These are phyloP conservation scores for Paramormyrops hopkinsi DNA, from an alignment of 2,797 vertebrate species.

Conservation along the genomic window DNA sequence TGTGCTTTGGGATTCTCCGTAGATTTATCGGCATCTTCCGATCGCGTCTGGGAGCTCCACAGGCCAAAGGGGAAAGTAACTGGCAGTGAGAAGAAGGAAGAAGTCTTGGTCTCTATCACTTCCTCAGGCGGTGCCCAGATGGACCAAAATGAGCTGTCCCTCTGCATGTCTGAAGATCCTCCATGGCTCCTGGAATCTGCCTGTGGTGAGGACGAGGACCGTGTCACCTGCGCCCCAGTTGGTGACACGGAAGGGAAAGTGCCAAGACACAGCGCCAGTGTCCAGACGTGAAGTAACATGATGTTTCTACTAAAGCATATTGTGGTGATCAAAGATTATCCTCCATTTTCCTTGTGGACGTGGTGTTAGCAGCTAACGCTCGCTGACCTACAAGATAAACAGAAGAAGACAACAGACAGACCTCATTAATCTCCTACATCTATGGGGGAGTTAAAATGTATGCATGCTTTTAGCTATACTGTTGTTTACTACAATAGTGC, in stretches of 20 bases:
- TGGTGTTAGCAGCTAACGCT: background rate
- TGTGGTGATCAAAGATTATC: slow-evolving; percentile 14
- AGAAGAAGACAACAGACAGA: background rate
- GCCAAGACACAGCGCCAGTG: slow-evolving; percentile 36
- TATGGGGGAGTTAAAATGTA: background rate
- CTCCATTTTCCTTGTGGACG: slow-evolving; percentile 7
- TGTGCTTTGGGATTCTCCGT: slow-evolving; percentile 28
- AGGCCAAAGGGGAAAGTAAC: slow-evolving; percentile 28
- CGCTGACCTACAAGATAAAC: slow-evolving; percentile 12
- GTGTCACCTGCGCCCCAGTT: slow-evolving; percentile 28
- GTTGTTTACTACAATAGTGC: background rate
- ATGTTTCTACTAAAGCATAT: slow-evolving; percentile 20
- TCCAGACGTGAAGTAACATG: slow-evolving; percentile 34
- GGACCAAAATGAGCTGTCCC: slow-evolving; percentile 29
- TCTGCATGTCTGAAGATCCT: background rate
- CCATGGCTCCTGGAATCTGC: slow-evolving; percentile 12
- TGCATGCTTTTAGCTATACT: background rate
- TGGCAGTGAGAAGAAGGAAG: slow-evolving; percentile 31
- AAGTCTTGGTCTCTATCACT: slow-evolving; percentile 28
- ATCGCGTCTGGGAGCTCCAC: slow-evolving; percentile 32
- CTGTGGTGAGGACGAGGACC: slow-evolving; percentile 29
- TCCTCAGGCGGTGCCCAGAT: slow-evolving; percentile 16
- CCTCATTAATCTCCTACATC: background rate
- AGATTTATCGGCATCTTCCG: slow-evolving; percentile 33
- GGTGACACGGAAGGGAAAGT: slow-evolving; percentile 34